Percentiles rank a stretch among this genome's conserved stretches.
These are phyloP conservation scores for Mormoops blainvillei DNA, from an alignment of 2,113 vertebrate species.

Conservation along the genomic window DNA sequence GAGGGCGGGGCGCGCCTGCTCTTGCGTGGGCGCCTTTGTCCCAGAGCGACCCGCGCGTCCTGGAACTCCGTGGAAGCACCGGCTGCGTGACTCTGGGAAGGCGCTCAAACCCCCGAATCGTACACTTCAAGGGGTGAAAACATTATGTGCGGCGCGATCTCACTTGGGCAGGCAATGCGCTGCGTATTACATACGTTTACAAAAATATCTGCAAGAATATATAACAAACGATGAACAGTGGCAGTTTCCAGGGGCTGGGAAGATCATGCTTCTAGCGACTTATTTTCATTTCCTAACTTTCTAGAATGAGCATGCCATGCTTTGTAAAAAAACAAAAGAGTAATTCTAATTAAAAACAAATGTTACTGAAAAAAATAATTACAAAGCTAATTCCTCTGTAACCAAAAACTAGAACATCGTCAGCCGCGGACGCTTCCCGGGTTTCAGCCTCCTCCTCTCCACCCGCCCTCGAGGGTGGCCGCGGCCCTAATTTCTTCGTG, in stretches of 20 bases:
- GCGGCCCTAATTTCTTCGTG: fast-evolving
- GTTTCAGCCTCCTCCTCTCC: background rate
- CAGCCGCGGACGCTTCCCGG: background rate
- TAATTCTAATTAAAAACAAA: slow-evolving; percentile 16
- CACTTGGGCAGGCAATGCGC: background rate
- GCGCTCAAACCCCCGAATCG: background rate
- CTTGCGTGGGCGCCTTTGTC: background rate
- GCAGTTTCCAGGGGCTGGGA: too few species aligned
- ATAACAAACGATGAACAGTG: background rate
- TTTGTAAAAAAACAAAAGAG: background rate
- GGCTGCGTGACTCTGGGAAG: background rate
- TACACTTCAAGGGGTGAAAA: background rate
- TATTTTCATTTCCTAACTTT: background rate
- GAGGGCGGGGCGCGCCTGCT: background rate
- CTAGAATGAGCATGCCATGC: background rate
- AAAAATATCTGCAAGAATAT: background rate
- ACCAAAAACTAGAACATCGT: background rate
- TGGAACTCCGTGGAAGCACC: background rate
- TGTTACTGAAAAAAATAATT: background rate
- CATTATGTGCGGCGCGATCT: background rate
- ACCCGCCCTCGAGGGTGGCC: background rate
- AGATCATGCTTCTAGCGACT: background rate
- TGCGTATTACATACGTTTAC: background rate
- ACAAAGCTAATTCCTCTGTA: background rate
- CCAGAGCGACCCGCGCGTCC: background rate